These are phyloP conservation scores for Gambusia holbrooki DNA, from an alignment of 2,113 vertebrate species.

Conservation along the genomic window DNA sequence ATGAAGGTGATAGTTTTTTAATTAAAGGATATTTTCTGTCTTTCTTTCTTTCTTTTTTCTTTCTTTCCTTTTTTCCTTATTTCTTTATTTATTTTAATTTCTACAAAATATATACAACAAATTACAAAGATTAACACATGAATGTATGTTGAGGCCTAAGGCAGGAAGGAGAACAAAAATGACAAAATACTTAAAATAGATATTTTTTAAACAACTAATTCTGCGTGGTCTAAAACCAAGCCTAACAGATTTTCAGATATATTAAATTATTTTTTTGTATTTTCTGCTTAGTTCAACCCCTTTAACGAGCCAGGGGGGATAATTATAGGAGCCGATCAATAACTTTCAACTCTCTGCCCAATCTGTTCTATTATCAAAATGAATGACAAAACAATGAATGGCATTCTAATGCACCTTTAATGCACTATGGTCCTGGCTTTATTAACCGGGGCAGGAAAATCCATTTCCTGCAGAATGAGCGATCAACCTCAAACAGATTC, in stretches of 20 bases:
- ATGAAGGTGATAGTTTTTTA: no score
- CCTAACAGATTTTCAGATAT: not conserved
- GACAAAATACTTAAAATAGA: no score
- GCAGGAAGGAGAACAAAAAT: no score
- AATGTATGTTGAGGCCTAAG: no score
- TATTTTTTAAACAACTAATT: no score
- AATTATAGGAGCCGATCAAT: slow-evolving; percentile 12
- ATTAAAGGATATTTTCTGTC: no score
- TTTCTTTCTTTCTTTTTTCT: no score
- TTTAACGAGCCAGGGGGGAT: not conserved
- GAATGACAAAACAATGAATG: slow-evolving; percentile 5
- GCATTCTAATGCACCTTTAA: slow-evolving; percentile 52
- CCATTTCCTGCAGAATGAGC: slow-evolving; percentile 18
- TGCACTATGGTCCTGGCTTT: slow-evolving; percentile 21
- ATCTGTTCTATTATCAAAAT: slow-evolving; percentile 9
- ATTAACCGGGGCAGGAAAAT: slow-evolving; percentile 38
- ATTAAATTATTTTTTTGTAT: not conserved
- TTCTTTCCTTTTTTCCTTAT: no score
- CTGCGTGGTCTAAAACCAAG: not conserved
- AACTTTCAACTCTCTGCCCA: slow-evolving; percentile 15
- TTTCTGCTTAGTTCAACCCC: not conserved
- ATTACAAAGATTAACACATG: no score
- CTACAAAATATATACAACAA: no score
- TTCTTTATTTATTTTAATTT: no score
- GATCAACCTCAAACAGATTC: slow-evolving; percentile 15